Evolutionary conservation across 2,888 invertebrate species (phyloP), one percentile per base, ranked within the genome.

Genomic region (Campoplex capitator): DNA sequence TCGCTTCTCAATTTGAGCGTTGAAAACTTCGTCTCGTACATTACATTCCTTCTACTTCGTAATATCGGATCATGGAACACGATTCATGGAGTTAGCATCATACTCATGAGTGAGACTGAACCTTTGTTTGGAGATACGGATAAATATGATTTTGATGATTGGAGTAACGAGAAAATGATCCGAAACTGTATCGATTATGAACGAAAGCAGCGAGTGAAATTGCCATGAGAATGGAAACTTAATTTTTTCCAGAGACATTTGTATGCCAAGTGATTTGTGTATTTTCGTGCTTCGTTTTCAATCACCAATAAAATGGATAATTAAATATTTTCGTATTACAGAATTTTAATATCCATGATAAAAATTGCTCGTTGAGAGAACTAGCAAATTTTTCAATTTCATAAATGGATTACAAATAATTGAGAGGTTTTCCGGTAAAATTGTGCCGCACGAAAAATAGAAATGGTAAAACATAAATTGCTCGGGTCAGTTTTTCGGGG

Each of bases 381-480:
- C 13, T 11, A 32, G 28, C 13, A 62, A 1, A 32, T 28, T 28
- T 62, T 62, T 13, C 16, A 62, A 62, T 1, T 28, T 2, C 58
- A 9, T 4, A 56, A 56, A 56, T 56, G 56, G 28, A 58, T 2
- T 32, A 32, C 16, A 32, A 28, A 58, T 32, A 32, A 11, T 62
- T 4, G 13, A 16, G 58, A 62, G 32, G 32, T 28, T 62, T 62
- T 70, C 28, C 18, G 70, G 28, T 45, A 9, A 11, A 48, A 70
- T 79, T 79, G 51, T 35, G 28, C 48, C 32, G 48, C 70, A 45
- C 13, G 62, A 54, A 32, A 38, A 4, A 51, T n/a, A 65, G 28
- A 18, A 71, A 77, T 77, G 70, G 23, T 58, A 38, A 23, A 51
- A 84, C 68, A 84, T 84, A 79, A 79, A 84, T 79, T 62, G 71